Conservation (phyloP, 2,113 vertebrate species). For the Gavia stellata region DNA sequence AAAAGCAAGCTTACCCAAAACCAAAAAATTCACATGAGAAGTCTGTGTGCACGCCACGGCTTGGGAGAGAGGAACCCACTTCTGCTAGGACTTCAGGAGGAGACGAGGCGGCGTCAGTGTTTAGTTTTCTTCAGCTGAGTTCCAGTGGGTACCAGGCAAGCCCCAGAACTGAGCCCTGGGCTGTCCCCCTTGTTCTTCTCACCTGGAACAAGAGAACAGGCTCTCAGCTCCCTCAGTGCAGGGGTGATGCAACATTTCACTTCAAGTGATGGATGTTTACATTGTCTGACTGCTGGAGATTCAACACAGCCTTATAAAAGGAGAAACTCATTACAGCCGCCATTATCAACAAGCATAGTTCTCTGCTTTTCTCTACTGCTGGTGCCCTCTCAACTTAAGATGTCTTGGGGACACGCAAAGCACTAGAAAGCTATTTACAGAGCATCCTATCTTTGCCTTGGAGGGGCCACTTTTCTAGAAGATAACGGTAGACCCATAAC, state of each 20-base stretch:
- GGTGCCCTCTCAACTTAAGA: not conserved
- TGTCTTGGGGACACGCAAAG: accelerated
- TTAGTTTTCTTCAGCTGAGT: not conserved
- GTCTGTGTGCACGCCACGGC: not conserved
- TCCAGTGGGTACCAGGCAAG: not conserved
- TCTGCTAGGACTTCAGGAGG: not conserved
- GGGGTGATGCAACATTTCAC: not conserved
- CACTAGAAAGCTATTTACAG: not conserved
- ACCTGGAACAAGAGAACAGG: constrained; percentile 28
- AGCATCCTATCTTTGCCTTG: not conserved
- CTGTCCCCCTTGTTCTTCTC: not conserved
- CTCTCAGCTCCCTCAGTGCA: not conserved
- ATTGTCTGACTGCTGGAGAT: not conserved
- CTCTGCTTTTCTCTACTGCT: not conserved
- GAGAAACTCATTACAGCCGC: not conserved
- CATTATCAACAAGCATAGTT: accelerated
- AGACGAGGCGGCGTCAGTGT: accelerated
- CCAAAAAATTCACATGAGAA: constrained; percentile 5
- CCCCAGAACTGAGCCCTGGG: not conserved
- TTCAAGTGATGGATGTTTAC: not conserved
- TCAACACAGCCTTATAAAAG: not conserved
- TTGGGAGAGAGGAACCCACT: not conserved
- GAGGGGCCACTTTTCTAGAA: not conserved
- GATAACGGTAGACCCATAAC: not conserved
- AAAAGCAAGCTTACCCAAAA: constrained; percentile 26